These are phyloP conservation scores for Apocheima hispidaria DNA, from an alignment of 2,888 invertebrate genomes.

Conservation along the genomic window DNA sequence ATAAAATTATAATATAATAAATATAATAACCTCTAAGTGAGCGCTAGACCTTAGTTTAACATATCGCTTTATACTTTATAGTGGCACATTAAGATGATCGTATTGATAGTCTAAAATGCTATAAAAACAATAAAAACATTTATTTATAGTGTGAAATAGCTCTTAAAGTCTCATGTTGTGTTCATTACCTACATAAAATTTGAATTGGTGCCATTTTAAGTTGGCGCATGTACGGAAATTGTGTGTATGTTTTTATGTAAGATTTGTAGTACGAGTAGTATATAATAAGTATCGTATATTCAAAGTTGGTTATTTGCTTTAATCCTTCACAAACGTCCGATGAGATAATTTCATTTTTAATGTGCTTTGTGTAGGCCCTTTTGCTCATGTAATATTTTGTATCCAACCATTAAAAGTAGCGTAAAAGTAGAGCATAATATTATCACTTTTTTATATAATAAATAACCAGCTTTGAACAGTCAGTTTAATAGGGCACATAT, in stretches of 20 bases:
- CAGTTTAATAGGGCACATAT: background rate
- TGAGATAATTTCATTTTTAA: background rate
- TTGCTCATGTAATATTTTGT: too few relatives aligned
- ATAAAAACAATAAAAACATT: too few relatives aligned
- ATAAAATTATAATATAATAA: too few relatives aligned
- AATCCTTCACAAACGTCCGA: background rate
- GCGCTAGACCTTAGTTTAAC: background rate
- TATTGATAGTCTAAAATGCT: background rate
- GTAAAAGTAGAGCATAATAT: too few relatives aligned
- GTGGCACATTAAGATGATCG: background rate
- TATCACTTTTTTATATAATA: background rate
- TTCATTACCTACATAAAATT: background rate
- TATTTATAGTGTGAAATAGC: background rate
- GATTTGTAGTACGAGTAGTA: too few relatives aligned
- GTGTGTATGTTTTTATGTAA: background rate
- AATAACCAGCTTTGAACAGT: background rate
- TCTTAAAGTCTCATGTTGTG: background rate
- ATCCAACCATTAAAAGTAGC: too few relatives aligned
- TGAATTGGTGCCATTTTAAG: background rate
- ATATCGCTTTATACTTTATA: background rate
- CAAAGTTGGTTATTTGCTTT: conserved; percentile 1
- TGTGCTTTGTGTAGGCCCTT: too few relatives aligned
- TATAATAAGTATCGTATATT: too few relatives aligned
- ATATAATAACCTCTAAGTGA: background rate
- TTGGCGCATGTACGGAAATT: background rate